Evolutionary conservation across 37 sponge, comb jelly and placozoan species (phyloP).

Genomic region (Axinella damicornis): DNA sequence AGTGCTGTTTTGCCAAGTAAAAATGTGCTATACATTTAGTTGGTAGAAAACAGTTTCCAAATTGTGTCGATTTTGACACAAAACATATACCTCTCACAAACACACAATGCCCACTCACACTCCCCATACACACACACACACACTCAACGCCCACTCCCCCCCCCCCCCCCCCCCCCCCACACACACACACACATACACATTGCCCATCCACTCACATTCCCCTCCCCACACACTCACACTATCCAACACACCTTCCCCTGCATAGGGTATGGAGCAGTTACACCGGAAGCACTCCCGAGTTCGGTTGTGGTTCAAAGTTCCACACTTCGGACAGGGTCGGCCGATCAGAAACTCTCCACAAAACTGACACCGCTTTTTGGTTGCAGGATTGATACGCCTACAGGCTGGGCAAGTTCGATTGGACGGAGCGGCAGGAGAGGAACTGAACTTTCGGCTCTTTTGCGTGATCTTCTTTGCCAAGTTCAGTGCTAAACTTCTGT

Average conservation of each 20-base stretch:
- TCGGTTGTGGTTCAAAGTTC: constrained; percentile 58
- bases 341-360: constrained; percentile 70
- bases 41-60: no score
- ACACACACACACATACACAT: no score
- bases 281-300: constrained; percentile 62
- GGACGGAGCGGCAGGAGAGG: background rate
- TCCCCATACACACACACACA: no score
- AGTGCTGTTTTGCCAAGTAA: no score
- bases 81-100: no score
- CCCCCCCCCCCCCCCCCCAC: background rate
- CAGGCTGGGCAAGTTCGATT: constrained; percentile 53
- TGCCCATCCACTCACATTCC: no score
- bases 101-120: no score
- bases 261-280: background rate
- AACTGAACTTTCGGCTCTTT: constrained; percentile 43
- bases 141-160: background rate
- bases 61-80: no score
- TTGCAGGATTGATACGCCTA: constrained; percentile 30
- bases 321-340: constrained; percentile 56
- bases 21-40: no score
- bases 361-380: constrained; percentile 66
- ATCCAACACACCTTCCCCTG: background rate
- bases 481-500: constrained; percentile 34
- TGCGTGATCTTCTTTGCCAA: constrained; percentile 66
- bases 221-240: background rate